Conservation (phyloP, 2,113 vertebrate genomes). For the Ceyx margarethae region DNA sequence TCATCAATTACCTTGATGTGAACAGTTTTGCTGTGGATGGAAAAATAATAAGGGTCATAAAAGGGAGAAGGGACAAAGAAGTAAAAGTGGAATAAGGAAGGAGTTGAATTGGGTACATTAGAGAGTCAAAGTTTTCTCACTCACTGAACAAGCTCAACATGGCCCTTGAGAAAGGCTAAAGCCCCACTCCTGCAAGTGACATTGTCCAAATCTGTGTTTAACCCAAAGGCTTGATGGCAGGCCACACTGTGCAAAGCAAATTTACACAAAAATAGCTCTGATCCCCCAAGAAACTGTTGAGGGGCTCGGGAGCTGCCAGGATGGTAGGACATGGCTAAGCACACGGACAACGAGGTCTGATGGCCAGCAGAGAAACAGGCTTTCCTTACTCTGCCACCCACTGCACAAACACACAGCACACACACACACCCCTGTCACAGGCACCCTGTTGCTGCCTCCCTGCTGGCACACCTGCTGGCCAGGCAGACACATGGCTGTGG, state of each 20-base stretch:
- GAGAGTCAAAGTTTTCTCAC: conserved; percentile 65
- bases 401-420: neutral
- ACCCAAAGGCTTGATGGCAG: neutral
- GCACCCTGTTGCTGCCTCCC: neutral
- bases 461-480: fast-evolving
- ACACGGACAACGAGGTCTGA: neutral
- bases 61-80: conserved; percentile 47
- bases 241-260: neutral
- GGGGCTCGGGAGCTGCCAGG: neutral
- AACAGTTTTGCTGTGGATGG: conserved; percentile 85
- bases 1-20: conserved; percentile 89
- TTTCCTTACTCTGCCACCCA: neutral
- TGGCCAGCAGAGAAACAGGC: neutral
- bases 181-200: neutral
- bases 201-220: neutral
- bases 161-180: neutral
- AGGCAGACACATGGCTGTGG: fast-evolving
- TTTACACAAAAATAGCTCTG: neutral
- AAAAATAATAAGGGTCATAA: conserved; percentile 83
- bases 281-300: neutral
- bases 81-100: conserved; percentile 54
- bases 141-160: neutral
- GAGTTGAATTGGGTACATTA: conserved; percentile 33
- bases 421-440: neutral
- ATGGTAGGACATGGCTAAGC: neutral